phyloP scores from a whole-genome alignment of 2,797 vertebrate genomes.

The Capromys pilorides region DNA sequence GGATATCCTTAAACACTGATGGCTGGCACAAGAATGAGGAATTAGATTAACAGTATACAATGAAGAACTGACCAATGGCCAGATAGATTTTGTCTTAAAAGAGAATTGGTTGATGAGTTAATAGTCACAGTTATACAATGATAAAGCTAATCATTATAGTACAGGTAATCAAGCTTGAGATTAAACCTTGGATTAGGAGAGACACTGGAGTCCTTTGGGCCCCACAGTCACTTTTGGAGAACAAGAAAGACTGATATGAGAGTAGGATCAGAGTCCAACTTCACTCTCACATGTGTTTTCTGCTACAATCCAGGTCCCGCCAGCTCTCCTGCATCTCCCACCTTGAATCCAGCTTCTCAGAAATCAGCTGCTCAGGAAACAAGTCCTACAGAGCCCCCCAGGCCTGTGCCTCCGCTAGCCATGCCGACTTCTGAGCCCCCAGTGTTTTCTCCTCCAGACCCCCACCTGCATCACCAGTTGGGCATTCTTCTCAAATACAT shows the following conservation, averaged over 20 bases:
- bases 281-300: neutral
- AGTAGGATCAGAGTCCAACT: neutral
- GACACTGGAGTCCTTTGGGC: neutral
- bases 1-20: neutral
- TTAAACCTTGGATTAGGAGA: neutral
- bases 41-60: neutral
- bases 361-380: slow-evolving; percentile 35
- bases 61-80: neutral
- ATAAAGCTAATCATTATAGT: neutral
- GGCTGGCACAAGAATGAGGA: neutral
- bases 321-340: neutral
- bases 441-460: slow-evolving; percentile 25
- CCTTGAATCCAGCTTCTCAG: slow-evolving; percentile 23
- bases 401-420: neutral
- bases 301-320: slow-evolving; percentile 19
- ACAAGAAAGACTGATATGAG: neutral
- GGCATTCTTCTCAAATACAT: slow-evolving; percentile 64
- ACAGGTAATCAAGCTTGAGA: neutral
- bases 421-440: slow-evolving; percentile 4
- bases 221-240: neutral
- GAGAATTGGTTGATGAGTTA: neutral
- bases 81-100: neutral
- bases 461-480: slow-evolving; percentile 62
- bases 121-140: neutral
- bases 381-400: neutral